Conservation (phyloP, 30 jellyfish, hydroid and myxozoan genomes). For the Aurelia sp. region DNA sequence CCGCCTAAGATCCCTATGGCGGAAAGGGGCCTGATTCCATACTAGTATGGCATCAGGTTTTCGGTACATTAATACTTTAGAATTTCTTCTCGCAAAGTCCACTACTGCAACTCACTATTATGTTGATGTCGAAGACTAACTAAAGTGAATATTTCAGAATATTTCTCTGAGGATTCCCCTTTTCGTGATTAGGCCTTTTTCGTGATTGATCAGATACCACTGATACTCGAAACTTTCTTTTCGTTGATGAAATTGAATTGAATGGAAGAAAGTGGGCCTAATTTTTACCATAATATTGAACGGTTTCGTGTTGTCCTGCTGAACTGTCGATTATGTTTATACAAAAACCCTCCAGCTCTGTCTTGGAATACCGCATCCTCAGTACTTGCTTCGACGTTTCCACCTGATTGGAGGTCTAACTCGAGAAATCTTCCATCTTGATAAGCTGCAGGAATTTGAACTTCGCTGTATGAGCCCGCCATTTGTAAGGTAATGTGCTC, state of each 20-base stretch:
- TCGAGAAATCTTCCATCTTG: slow-evolving; percentile 34
- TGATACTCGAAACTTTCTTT: too few species aligned
- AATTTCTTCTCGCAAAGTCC: too few species aligned
- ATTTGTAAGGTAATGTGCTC: slow-evolving; percentile 2
- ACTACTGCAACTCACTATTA: too few species aligned
- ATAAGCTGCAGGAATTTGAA: slow-evolving; percentile 16
- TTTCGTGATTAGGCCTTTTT: too few species aligned
- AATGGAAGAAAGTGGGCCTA: background rate
- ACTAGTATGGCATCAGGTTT: too few species aligned
- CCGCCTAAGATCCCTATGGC: too few species aligned
- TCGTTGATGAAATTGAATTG: background rate
- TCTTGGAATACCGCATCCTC: slow-evolving; percentile 48
- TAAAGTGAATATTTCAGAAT: too few species aligned
- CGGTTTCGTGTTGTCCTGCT: slow-evolving; percentile 67
- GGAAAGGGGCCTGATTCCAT: too few species aligned
- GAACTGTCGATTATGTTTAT: slow-evolving; percentile 28
- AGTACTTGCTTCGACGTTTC: slow-evolving; percentile 6
- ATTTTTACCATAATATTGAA: slow-evolving; percentile 34
- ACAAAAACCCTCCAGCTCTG: slow-evolving; percentile 68
- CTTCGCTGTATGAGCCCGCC: slow-evolving; percentile 78
- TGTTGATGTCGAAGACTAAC: too few species aligned
- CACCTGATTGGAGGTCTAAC: slow-evolving; percentile 39
- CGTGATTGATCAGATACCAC: too few species aligned
- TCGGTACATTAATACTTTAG: too few species aligned
- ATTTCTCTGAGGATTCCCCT: too few species aligned